Percentiles rank a stretch among this genome's conserved stretches.
Conservation (phyloP, 2,797 vertebrate species). For the Lacerta viridis region DNA sequence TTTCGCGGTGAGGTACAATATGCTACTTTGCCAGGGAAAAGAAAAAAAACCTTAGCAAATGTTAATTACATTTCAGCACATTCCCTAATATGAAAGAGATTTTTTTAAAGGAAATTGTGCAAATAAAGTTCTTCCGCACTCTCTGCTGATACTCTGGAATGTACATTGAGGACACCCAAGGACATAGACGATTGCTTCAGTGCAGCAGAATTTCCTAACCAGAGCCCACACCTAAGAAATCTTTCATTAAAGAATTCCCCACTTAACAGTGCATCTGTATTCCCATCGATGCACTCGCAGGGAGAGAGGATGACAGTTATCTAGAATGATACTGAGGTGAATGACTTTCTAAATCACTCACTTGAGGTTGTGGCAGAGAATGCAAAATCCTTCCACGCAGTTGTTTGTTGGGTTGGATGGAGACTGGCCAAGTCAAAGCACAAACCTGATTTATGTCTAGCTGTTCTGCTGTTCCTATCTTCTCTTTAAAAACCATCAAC, state of each 20-base stretch:
- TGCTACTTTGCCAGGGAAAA: neutral
- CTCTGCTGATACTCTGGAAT: slow-evolving; percentile 42
- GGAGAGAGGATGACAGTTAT: slow-evolving; percentile 66
- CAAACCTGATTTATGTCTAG: neutral
- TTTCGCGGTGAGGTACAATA: neutral
- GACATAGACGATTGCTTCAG: slow-evolving; percentile 67
- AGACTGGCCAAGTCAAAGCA: slow-evolving; percentile 4
- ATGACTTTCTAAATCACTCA: slow-evolving; percentile 64
- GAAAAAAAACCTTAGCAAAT: neutral
- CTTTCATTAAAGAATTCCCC: slow-evolving; percentile 67
- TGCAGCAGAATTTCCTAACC: slow-evolving; percentile 63
- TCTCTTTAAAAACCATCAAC: neutral
- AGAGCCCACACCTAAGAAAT: slow-evolving; percentile 54
- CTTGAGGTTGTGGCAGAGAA: slow-evolving; percentile 44
- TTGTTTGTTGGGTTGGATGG: slow-evolving; percentile 27
- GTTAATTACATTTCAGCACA: slow-evolving; percentile 51
- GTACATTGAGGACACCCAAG: slow-evolving; percentile 71
- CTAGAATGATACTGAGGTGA: slow-evolving; percentile 64
- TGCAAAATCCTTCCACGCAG: slow-evolving; percentile 25
- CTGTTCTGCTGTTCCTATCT: neutral
- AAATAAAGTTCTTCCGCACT: slow-evolving; percentile 44
- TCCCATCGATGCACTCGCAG: slow-evolving; percentile 61
- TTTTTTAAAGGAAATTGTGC: slow-evolving; percentile 30
- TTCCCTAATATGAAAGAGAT: slow-evolving; percentile 18
- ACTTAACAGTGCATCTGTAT: slow-evolving; percentile 71